Conservation (phyloP, 2,888 invertebrate species). For the Zeuzera pyrina region DNA sequence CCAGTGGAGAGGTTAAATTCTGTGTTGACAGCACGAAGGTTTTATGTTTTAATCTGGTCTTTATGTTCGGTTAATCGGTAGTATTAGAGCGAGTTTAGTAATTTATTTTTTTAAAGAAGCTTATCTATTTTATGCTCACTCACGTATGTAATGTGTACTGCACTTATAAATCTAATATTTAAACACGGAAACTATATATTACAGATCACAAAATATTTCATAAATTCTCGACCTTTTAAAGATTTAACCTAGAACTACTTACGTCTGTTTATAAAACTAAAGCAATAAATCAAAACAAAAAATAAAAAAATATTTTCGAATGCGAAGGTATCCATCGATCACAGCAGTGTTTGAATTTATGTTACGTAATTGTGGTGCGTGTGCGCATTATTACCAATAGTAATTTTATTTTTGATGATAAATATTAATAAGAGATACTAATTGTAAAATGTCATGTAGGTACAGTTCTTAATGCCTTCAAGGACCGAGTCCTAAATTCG, state of each 20-base stretch:
- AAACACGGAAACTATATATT: too few relatives aligned
- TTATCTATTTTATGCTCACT: neutral
- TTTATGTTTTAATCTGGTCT: slow-evolving; percentile 69
- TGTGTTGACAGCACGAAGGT: slow-evolving; percentile 67
- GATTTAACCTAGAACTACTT: too few relatives aligned
- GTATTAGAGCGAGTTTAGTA: slow-evolving; percentile 32
- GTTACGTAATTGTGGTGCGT: slow-evolving; percentile 61
- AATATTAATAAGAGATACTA: too few relatives aligned
- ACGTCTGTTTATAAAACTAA: slow-evolving; percentile 19
- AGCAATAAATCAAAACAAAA: slow-evolving; percentile 49
- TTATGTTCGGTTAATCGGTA: slow-evolving; percentile 53
- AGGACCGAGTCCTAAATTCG: too few relatives aligned
- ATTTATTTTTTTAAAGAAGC: slow-evolving; percentile 22
- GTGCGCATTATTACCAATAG: slow-evolving; percentile 21
- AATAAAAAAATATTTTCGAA: slow-evolving; percentile 46
- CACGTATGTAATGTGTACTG: neutral
- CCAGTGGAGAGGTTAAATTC: slow-evolving; percentile 57
- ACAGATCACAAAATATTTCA: too few relatives aligned
- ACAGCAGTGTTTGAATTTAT: slow-evolving; percentile 58
- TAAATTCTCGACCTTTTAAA: too few relatives aligned
- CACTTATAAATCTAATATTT: too few relatives aligned
- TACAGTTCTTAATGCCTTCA: too few relatives aligned
- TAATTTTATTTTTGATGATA: too few relatives aligned
- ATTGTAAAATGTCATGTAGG: too few relatives aligned
- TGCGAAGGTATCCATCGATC: slow-evolving; percentile 53